Base-by-base conservation (phyloP, 2,113 vertebrate species). In the Ophthalmolycus amberensis region DNA sequence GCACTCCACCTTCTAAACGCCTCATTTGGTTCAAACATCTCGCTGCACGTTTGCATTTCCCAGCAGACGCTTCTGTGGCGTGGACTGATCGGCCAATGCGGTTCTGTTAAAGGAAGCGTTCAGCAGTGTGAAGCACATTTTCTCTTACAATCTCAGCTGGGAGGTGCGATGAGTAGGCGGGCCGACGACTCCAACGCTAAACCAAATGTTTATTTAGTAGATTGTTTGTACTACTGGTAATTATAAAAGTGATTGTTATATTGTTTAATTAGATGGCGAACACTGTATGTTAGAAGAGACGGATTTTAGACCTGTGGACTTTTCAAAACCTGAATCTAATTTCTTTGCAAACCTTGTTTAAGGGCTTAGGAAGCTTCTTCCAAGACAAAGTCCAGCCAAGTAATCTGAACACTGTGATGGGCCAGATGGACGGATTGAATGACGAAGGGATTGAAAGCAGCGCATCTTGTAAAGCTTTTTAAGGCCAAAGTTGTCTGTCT, bases 151-250 rank as follows among this genome's bases (percentile, higher is more conserved):
- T 82, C 79, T 86, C 77, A 88, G 86, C 90, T 93, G 84, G 90
- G 91, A 93, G 91, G 92, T 89, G 78, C 48, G 86, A 83, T n/a
- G 77, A 88, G 87, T 78, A 73, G 52, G 85, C 86, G 82, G 79
- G 79, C 82, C n/a, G 22, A 82, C 69, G 82, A 87, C 58, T 40
- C 78, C 54, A 72, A 63, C n/a, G 29, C 72, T 62, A 56, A 88
- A 87, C 79, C 78, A 71, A 81, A 84, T 58, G 34, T 85, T 89
- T 75, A 56, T 69, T 82, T 32, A 52, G 52, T 82, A 77, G 46
- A 73, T 65, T 70, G 59, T 87, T 71, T 56, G 60, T 84, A 65
- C 77, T 52, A 9, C 48, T 52, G 8, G 48, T 70, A n/a, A n/a
- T 25, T 74, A 78, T 83, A 48, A 37, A 62, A 48, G 54, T 77